These are phyloP conservation scores for Rutilus rutilus DNA, from an alignment of 2,113 vertebrate species.

Conservation along the genomic window DNA sequence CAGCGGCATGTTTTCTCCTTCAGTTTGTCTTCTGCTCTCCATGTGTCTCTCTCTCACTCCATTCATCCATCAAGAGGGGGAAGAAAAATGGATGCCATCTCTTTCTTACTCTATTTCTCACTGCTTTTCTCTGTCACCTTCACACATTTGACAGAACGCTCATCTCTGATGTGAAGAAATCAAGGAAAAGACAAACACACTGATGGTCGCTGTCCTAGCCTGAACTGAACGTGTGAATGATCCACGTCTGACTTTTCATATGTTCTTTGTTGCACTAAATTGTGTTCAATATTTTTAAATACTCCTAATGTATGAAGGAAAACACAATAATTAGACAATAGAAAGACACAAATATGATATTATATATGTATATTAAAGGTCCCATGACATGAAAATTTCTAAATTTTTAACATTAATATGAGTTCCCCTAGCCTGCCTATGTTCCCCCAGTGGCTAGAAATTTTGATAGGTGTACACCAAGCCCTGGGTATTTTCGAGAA, in stretches of 20 bases:
- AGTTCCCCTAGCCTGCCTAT: no score
- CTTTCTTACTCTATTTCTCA: not conserved
- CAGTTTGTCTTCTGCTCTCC: not conserved
- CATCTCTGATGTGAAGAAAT: not conserved
- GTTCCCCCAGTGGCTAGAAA: no score
- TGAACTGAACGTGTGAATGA: not conserved
- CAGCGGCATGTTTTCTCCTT: not conserved
- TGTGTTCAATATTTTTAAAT: not conserved
- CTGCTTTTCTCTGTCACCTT: not conserved
- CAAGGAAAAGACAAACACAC: not conserved
- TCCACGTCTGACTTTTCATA: not conserved
- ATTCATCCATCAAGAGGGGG: not conserved
- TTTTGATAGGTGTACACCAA: no score
- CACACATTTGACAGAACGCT: not conserved
- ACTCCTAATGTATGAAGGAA: not conserved
- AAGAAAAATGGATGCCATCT: conserved; percentile 5
- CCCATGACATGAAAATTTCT: no score
- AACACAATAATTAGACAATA: no score
- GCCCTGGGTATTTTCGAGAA: no score
- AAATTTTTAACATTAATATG: no score
- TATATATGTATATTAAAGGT: no score
- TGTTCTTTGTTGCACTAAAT: not conserved
- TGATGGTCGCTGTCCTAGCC: not conserved
- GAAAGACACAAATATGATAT: no score
- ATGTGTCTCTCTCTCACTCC: not conserved